A percentile compares a stretch with the other conserved stretches of the same genome.
These are phyloP conservation scores for Caenorhabditis latens DNA, from an alignment of 1,140 invertebrate genomes.

Conservation along the genomic window DNA sequence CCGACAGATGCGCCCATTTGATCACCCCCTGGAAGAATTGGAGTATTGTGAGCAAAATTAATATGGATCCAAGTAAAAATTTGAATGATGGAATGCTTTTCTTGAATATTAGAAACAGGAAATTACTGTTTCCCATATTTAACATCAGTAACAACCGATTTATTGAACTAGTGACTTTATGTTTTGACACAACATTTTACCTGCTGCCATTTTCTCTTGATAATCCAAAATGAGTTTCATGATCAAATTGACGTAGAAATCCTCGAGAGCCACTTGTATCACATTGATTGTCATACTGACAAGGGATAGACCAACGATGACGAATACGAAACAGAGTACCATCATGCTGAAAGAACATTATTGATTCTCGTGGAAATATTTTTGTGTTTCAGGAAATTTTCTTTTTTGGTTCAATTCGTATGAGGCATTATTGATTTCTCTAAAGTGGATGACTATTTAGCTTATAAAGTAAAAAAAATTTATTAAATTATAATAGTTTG, in stretches of 20 bases:
- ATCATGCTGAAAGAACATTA: constrained; percentile 69
- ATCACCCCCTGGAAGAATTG: constrained; percentile 70
- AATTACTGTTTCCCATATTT: no score
- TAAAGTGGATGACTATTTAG: no score
- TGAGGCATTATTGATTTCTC: no score
- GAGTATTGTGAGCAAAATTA: not conserved
- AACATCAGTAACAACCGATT: not conserved
- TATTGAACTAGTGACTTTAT: not conserved
- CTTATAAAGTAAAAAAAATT: no score
- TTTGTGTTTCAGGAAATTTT: not conserved
- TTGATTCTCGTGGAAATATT: not conserved
- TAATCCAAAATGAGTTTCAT: constrained; percentile 76
- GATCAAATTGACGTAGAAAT: constrained; percentile 73
- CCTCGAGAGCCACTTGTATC: constrained; percentile 76
- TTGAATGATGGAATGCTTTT: not conserved
- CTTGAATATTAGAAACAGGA: not conserved
- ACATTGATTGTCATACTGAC: constrained; percentile 77
- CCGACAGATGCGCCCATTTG: constrained; percentile 76
- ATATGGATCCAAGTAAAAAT: not conserved
- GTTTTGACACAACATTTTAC: not conserved
- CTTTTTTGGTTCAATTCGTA: no score
- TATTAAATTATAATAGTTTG: no score
- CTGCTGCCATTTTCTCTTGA: constrained; percentile 76
- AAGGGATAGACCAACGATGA: constrained; percentile 76
- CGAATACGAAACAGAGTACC: constrained; percentile 76